phyloP scores from a whole-genome alignment of 2,888 invertebrate species.

The Eupithecia centaureata region DNA sequence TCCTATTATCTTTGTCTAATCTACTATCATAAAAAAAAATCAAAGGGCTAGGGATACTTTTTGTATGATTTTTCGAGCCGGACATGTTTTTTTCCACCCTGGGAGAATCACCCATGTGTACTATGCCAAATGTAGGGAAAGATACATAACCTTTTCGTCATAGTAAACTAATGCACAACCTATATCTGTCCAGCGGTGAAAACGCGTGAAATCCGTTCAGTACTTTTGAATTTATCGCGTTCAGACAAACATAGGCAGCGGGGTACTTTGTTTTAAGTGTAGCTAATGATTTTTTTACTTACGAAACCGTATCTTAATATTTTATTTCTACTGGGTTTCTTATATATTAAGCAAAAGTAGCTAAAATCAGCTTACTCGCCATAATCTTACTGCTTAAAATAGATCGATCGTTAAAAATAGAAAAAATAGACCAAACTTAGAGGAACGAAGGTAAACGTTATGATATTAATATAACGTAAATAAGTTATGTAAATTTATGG shows the following conservation, averaged over 20 bases:
- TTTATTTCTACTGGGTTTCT: not conserved
- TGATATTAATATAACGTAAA: not conserved
- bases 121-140: too few relatives aligned
- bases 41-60: too few relatives aligned
- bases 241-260: not conserved
- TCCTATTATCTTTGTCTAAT: too few relatives aligned
- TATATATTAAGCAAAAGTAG: not conserved
- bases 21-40: too few relatives aligned
- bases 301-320: not conserved
- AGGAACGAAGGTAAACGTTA: not conserved
- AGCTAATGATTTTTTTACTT: not conserved
- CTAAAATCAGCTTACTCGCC: not conserved
- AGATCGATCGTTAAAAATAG: too few relatives aligned
- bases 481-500: not conserved
- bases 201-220: not conserved
- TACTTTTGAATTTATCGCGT: not conserved
- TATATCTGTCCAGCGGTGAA: too few relatives aligned
- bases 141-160: too few relatives aligned
- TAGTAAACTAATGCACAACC: too few relatives aligned
- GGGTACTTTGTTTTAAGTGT: not conserved
- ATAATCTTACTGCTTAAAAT: not conserved
- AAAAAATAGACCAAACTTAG: not conserved
- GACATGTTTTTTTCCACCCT: too few relatives aligned
- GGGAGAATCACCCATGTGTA: too few relatives aligned
- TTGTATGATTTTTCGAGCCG: too few relatives aligned